Percentiles rank a stretch among this genome's conserved stretches.
These are phyloP conservation scores for Ectobius pallidus DNA, from an alignment of 2,888 invertebrate genomes.

Conservation along the genomic window DNA sequence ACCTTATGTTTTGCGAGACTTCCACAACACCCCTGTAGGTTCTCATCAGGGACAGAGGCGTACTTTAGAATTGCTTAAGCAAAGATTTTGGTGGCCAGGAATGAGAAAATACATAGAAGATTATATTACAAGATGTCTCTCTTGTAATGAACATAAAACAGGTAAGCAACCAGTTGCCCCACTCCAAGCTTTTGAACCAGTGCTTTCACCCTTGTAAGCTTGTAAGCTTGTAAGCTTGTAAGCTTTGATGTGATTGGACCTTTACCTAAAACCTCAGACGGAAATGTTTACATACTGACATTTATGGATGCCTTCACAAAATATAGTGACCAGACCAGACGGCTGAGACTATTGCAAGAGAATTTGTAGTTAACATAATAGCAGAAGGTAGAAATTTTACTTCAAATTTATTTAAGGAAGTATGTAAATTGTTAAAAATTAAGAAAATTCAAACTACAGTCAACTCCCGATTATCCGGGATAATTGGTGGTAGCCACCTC, in stretches of 20 bases:
- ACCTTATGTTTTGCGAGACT: not conserved
- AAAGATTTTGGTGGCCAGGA: not conserved
- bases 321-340: conserved; percentile 43
- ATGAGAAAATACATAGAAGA: not conserved
- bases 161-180: not conserved
- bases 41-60: not conserved
- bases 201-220: conserved; percentile 40
- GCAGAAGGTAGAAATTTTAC: not conserved
- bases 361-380: not conserved
- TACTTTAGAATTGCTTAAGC: no score
- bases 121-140: not conserved
- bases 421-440: no score
- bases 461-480: no score
- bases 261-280: conserved; percentile 26
- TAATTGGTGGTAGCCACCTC: no score
- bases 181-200: not conserved
- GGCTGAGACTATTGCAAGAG: conserved; percentile 44
- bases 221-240: conserved; percentile 42
- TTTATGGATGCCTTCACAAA: conserved; percentile 41
- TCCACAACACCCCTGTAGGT: not conserved
- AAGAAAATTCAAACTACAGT: no score
- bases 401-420: no score
- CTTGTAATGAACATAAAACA: not conserved
- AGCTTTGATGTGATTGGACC: conserved; percentile 43
- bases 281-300: conserved; percentile 42